Base-by-base conservation (phyloP, 2,888 invertebrate genomes). In the Agrochola lychnidis region DNA sequence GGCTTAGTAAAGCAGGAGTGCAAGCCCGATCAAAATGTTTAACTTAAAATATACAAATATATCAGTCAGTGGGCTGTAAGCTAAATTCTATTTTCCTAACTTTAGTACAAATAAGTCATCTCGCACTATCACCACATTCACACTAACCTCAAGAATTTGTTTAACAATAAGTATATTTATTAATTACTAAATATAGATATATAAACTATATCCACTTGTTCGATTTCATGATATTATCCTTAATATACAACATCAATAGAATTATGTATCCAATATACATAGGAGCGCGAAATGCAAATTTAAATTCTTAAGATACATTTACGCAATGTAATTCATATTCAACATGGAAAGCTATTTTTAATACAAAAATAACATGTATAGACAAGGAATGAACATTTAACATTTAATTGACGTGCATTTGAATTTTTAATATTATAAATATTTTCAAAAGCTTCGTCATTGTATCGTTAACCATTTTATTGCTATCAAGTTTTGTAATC, bases 51-150 rank as follows among this genome's bases (percentile, higher is more conserved):
- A 93, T 92, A 95, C 94, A 95, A 94, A 95, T 94, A 95, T 87
- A 95, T 95, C 95, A 95, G 95, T 95, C 95, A 94, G 94, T 93
- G 95, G 94, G 94, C 94, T 92, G 93, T 91, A 88, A 82, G 82
- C 87, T 88, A 91, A 89, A 91, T 84, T 88, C 88, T 92, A 91
- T 91, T 91, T 88, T 53, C 87, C 94, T 94, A 94, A 90, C 93
- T 93, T 93, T 90, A 91, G 88, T 90, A 90, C 88, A 90, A 89
- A 89, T 82, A 88, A 88, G 85, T 85, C 89, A 79, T 86, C 84
- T 78, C 83, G 74, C 86, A 83, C 82, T 73, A 78, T 81, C 83
- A 76, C 82, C 74, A 72, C 87, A 85, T 82, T 83, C 89, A 87
- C 73, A 71, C 87, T 79, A 84, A 81, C 84, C 87, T 87, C 87